Percentiles rank a stretch among this genome's conserved stretches.
Conservation (phyloP, 2,113 vertebrate genomes). For the Vimba vimba region DNA sequence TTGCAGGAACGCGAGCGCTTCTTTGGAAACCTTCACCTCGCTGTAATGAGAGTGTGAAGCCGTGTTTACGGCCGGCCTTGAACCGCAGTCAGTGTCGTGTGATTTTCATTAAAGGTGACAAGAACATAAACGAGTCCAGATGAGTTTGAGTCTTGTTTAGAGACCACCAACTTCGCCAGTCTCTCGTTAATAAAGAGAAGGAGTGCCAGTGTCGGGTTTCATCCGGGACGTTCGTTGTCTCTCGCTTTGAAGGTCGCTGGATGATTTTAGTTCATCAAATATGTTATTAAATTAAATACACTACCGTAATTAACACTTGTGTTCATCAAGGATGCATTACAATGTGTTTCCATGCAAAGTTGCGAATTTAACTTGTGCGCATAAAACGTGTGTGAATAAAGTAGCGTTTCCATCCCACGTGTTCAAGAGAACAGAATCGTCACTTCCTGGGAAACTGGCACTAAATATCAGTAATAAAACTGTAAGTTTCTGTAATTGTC, state of each 20-base stretch:
- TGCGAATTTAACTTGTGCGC: too few relatives aligned
- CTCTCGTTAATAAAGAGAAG: slow-evolving; percentile 60
- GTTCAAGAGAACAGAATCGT: too few relatives aligned
- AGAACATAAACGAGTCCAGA: slow-evolving; percentile 76
- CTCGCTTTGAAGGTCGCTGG: background rate
- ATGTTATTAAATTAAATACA: background rate
- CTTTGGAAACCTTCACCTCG: slow-evolving; percentile 38
- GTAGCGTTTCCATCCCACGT: too few relatives aligned
- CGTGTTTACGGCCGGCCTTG: slow-evolving; percentile 70
- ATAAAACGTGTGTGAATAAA: too few relatives aligned
- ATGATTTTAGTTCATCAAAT: too few relatives aligned
- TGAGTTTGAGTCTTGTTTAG: slow-evolving; percentile 65
- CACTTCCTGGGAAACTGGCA: too few relatives aligned
- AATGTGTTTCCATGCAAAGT: too few relatives aligned
- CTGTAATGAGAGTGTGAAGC: slow-evolving; percentile 55
- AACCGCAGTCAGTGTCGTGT: slow-evolving; percentile 68
- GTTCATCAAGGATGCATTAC: background rate
- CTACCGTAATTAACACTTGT: background rate
- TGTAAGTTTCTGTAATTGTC: too few relatives aligned
- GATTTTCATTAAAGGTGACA: slow-evolving; percentile 82
- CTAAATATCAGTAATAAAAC: too few relatives aligned
- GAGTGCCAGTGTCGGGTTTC: slow-evolving; percentile 58
- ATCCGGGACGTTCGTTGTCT: background rate
- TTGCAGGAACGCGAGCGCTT: slow-evolving; percentile 3
- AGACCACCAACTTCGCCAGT: slow-evolving; percentile 59